Base-by-base conservation (phyloP, 2,888 invertebrate genomes). In the Toxonevra muliebris region DNA sequence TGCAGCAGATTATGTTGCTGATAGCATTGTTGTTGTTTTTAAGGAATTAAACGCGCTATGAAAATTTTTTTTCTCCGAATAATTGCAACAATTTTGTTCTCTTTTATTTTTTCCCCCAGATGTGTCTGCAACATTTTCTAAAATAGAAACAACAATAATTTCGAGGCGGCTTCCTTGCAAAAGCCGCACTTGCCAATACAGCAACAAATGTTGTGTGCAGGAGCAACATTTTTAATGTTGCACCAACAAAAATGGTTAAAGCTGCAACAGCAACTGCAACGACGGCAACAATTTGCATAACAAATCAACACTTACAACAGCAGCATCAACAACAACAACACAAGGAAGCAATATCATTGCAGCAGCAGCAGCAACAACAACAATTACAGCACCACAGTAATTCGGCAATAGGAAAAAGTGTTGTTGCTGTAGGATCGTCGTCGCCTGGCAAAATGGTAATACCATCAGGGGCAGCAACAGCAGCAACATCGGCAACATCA, bases 391-490 rank as follows among this genome's bases (percentile, higher is more conserved):
- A 1, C 12, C n/a, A 53, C 66, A 70, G 69, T 70, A 69, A 55
- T 72, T 60, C 78, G 73, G 73, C 75, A 81, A 73, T 74, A 75
- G 55, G 11, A 69, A 66, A 70, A 42, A 15, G 66, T n/a, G 45
- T 59, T 48, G 62, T 62, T 71, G 71, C 72, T 68, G 68, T 74
- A 69, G 30, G 2, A 30, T 30, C 30, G 30, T 30, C 30, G 30
- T 72, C 78, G 63, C 76, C 77, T 65, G 75, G 75, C 78, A 77
- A 80, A 74, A 81, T 81, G 80, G 78, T 79, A 72, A 80, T 86
- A 70, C 87, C 87, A 68, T 86, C 88, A 42, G 88, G 88, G 76
- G 87, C 87, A 66, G 84, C 89, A 96, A 80, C 96, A 96, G 66
- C 74, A 71, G 70, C 76, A 73, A 65, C 76, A 77, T 61, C 73